phyloP scores from a whole-genome alignment of 2,888 invertebrate genomes.

The Anthrax anthrax region DNA sequence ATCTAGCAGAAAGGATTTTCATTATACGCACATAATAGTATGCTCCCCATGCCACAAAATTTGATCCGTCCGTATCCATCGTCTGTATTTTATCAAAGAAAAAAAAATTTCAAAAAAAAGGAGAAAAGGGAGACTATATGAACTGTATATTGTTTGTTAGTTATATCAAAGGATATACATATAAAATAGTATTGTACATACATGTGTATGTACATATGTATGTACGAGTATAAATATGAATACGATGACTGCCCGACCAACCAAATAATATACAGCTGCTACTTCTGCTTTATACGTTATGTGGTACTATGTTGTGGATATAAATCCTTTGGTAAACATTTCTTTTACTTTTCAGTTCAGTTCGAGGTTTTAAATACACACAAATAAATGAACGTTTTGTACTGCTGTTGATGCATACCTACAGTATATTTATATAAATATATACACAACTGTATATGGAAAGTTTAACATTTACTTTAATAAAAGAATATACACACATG shows the following conservation, averaged over 20 bases:
- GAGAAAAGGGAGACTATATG: no score
- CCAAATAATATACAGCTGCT: constrained; percentile 8
- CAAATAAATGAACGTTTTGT: background rate
- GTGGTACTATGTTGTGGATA: constrained; percentile 5
- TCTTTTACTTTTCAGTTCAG: constrained; percentile 1
- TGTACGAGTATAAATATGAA: no score
- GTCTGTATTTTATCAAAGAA: no score
- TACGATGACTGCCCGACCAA: no score
- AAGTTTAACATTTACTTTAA: no score
- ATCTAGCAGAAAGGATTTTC: constrained; percentile 6
- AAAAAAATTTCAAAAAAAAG: background rate
- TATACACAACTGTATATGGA: background rate
- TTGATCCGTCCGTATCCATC: no score
- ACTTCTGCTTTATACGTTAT: background rate
- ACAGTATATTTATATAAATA: background rate
- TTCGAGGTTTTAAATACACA: constrained; percentile 3
- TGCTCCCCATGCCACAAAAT: constrained; percentile 3
- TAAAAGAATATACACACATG: background rate
- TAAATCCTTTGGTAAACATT: constrained; percentile 10
- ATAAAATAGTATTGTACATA: no score
- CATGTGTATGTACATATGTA: no score
- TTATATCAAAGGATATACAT: no score
- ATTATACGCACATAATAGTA: constrained; percentile 7
- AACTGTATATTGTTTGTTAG: no score
- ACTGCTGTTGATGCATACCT: background rate